These are phyloP conservation scores for Ahaetulla prasina DNA, from an alignment of 2,113 vertebrate genomes.

Conservation along the genomic window DNA sequence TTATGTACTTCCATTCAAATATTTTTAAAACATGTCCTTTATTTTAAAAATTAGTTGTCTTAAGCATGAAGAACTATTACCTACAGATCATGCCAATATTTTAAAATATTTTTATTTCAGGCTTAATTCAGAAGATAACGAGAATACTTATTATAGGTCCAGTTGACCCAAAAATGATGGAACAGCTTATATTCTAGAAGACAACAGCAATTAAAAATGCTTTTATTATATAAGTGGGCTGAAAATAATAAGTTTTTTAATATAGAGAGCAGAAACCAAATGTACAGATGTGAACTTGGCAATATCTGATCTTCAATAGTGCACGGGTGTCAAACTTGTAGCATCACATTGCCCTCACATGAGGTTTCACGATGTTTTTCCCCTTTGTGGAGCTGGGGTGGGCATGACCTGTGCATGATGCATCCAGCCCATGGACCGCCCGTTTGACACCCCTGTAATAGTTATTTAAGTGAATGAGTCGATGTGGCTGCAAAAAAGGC, in stretches of 20 bases:
- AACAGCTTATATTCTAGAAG: background rate
- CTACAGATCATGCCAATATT: background rate
- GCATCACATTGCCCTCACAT: too few relatives aligned
- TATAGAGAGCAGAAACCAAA: background rate
- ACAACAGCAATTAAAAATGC: background rate
- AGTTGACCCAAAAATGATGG: background rate
- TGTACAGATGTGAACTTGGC: background rate
- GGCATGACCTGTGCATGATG: too few relatives aligned
- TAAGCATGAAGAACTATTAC: background rate
- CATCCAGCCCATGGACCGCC: too few relatives aligned
- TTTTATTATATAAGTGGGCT: background rate
- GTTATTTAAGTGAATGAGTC: background rate
- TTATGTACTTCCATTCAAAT: background rate
- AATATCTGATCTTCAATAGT: background rate
- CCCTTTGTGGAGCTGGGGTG: too few relatives aligned
- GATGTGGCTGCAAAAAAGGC: background rate
- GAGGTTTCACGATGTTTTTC: too few relatives aligned
- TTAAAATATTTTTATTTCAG: background rate
- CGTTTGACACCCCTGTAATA: too few relatives aligned
- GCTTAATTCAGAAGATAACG: background rate
- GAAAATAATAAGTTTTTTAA: background rate
- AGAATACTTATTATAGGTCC: background rate
- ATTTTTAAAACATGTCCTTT: background rate
- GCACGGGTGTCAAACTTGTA: too few relatives aligned
- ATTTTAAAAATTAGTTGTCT: background rate